Base-by-base conservation (phyloP, 2,797 vertebrate species). In the Columba guinea region DNA sequence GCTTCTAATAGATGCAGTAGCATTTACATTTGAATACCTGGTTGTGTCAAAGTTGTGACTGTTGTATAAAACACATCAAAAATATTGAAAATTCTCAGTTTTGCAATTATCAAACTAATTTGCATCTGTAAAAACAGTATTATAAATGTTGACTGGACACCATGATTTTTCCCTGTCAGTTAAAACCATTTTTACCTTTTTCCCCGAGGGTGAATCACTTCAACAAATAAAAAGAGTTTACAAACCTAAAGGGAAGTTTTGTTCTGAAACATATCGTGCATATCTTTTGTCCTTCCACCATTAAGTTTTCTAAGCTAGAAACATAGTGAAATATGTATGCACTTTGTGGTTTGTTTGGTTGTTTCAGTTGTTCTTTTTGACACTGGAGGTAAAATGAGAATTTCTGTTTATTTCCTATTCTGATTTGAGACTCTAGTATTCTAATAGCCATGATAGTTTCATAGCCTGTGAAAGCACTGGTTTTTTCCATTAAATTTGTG, bases 401-500 rank as follows among this genome's bases (percentile, higher is more conserved):
- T 49, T 84, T 81, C 39, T 93, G 14, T 23, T 74, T 84, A 20
- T 59, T 78, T 81, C n/a, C 9, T 87, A 16, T 76, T 89, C 64
- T 87, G 28, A 28, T 82, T 92, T 80, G 35, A 77, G 63, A 49
- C 7, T 35, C 2, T 46, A 51, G 34, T 32, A 67, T 28, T 58
- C 2, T 46, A 55, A 35, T 32, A 67, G 32, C 51, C 32, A 64
- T 1, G 1, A 28, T 39, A 64, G 13, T 82, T 92, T 80, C 62
- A 60, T 52, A 84, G 30, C 55, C 37, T 79, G 46, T 83, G 68
- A 89, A 77, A 83, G 30, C 34, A 24, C 18, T 73, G 9, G 18
- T 51, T 94, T 94, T 93, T 93, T 53, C 46, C n/a, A 39, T 35
- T 6, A 94, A 74, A 67, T 92, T 77, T 84, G 16, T 65, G 18